A percentile compares a stretch with the other conserved stretches of the same genome.
These are phyloP conservation scores for Leucopsar rothschildi DNA, from an alignment of 2,113 vertebrate species.

Conservation along the genomic window DNA sequence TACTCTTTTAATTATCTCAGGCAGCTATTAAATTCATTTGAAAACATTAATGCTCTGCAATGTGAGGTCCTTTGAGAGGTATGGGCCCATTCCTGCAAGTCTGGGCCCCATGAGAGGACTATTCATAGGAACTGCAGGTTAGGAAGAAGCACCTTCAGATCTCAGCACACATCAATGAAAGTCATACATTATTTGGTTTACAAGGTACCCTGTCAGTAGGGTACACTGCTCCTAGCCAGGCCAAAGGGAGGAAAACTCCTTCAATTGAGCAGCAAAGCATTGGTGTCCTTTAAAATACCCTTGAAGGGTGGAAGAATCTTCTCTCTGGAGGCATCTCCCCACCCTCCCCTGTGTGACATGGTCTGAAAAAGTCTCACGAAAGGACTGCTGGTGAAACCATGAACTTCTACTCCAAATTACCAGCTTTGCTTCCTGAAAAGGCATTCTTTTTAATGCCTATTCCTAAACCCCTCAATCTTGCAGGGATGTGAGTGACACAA, in stretches of 20 bases:
- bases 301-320: neutral
- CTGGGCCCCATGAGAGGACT: neutral
- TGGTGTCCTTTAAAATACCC: neutral
- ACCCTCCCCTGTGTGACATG: neutral
- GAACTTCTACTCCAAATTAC: neutral
- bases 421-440: neutral
- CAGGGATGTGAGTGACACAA: neutral
- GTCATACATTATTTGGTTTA: neutral
- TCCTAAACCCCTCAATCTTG: neutral
- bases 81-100: neutral
- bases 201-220: neutral
- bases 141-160: neutral
- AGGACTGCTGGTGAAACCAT: neutral
- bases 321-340: neutral
- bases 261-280: rapidly evolving
- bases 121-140: neutral
- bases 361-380: neutral
- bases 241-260: neutral
- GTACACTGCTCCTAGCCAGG: neutral
- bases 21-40: constrained; percentile 12
- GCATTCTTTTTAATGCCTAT: neutral
- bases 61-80: neutral
- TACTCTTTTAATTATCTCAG: constrained; percentile 28
- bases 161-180: neutral
- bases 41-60: constrained; percentile 3